Conservation (phyloP, 2,888 invertebrate species). For the Stenodema calcarata region DNA sequence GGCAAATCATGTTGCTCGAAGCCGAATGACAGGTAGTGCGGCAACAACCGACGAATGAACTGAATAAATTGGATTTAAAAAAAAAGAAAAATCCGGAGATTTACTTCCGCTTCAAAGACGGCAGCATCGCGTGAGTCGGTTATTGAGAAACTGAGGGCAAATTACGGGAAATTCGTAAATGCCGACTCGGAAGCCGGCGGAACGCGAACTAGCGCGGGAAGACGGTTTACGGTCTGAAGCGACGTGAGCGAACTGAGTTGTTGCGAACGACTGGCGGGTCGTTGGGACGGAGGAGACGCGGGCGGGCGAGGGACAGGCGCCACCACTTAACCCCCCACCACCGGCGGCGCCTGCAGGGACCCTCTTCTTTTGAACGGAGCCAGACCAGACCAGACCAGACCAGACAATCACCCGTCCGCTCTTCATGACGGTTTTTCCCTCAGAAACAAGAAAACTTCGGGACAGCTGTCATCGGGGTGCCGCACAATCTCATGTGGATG, state of each 20-base stretch:
- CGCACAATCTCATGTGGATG: no score
- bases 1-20: background rate
- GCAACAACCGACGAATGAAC: background rate
- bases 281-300: background rate
- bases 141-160: no score
- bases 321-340: conserved; percentile 22
- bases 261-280: background rate
- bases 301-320: conserved; percentile 12
- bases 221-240: no score
- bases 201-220: background rate
- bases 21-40: background rate
- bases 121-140: background rate
- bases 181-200: background rate
- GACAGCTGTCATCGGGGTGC: background rate
- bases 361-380: background rate
- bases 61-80: background rate
- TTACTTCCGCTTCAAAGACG: background rate
- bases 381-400: background rate
- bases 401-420: background rate
- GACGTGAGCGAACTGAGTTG: background rate
- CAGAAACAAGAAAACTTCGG: background rate
- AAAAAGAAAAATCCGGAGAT: background rate
- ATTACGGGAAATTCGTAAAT: no score
- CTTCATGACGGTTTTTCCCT: background rate
- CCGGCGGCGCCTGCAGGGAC: background rate